phyloP scores from a whole-genome alignment of 2,797 vertebrate genomes.

The Emys orbicularis region DNA sequence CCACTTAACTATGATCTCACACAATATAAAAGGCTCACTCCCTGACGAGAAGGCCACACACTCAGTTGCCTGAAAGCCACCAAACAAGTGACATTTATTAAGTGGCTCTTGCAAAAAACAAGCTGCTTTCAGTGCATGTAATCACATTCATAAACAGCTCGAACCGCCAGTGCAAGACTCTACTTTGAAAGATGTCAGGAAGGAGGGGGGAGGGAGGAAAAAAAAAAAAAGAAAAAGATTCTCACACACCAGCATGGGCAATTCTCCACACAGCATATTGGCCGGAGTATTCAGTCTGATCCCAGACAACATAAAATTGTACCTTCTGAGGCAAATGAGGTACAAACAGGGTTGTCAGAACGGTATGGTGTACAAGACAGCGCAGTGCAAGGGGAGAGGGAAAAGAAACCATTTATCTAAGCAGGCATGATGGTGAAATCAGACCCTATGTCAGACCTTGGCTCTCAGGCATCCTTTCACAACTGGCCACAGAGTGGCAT shows the following conservation, averaged over 20 bases:
- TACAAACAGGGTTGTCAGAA: not conserved
- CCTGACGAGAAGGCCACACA: not conserved
- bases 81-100: constrained; percentile 62
- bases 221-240: not conserved
- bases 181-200: constrained; percentile 23
- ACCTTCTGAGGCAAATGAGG: accelerated
- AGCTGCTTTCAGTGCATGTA: constrained; percentile 30
- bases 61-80: constrained; percentile 5
- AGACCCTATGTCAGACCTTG: not conserved
- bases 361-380: not conserved
- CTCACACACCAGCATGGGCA: not conserved
- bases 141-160: constrained; percentile 2
- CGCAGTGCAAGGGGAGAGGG: not conserved
- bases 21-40: not conserved
- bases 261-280: not conserved
- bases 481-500: not conserved
- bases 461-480: not conserved
- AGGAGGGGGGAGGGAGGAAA: no score
- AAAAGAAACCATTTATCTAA: not conserved
- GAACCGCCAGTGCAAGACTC: constrained; percentile 36
- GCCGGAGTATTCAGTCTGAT: not conserved
- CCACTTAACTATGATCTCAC: constrained; percentile 5
- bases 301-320: not conserved
- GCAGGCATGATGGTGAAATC: not conserved
- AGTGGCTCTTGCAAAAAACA: constrained; percentile 38